phyloP scores from a whole-genome alignment of 2,888 invertebrate genomes.

The Melipona beecheii region DNA sequence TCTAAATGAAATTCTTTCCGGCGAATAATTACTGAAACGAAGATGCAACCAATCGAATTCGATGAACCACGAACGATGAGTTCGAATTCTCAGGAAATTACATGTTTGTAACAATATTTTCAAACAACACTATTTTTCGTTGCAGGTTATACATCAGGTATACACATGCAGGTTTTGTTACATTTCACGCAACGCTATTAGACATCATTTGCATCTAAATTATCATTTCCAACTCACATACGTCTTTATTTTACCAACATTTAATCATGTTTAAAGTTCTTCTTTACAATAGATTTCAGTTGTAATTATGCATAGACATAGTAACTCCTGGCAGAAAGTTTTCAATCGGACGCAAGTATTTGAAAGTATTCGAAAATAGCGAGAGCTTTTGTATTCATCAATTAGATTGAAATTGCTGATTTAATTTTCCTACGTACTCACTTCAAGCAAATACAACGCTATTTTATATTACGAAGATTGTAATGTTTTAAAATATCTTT shows the following conservation, averaged over 20 bases:
- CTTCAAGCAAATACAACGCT: too few species aligned
- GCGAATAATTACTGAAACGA: background rate
- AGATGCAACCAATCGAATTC: background rate
- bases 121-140: too few species aligned
- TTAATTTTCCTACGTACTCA: too few species aligned
- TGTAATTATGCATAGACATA: background rate
- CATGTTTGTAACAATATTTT: too few species aligned
- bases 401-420: too few species aligned
- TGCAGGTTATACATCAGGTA: background rate
- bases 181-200: background rate
- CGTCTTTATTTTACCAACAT: too few species aligned
- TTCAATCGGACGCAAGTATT: too few species aligned
- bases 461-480: too few species aligned
- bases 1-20: background rate
- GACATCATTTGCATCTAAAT: background rate
- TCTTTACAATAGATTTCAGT: background rate
- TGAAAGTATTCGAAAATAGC: too few species aligned
- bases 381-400: too few species aligned
- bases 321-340: too few species aligned
- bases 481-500: too few species aligned
- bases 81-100: background rate
- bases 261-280: background rate
- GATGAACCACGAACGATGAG: background rate
- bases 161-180: background rate
- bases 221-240: background rate